Percentiles rank a stretch among this genome's conserved stretches.
phyloP scores from a whole-genome alignment of 2,113 vertebrate genomes.

The Clarias magur region DNA sequence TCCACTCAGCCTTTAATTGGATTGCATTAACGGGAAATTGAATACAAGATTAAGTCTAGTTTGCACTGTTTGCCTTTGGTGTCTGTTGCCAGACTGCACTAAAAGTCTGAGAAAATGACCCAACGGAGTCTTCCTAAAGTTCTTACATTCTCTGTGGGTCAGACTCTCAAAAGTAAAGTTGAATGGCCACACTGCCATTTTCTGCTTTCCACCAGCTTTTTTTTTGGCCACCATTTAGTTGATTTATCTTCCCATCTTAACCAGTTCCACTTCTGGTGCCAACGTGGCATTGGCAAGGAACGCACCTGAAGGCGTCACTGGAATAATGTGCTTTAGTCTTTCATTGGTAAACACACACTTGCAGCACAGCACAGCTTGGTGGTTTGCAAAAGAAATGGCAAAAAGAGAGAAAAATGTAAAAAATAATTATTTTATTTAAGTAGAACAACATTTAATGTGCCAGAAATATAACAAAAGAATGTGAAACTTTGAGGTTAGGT shows the following conservation, averaged over 20 bases:
- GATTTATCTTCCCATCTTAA: background rate
- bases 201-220: background rate
- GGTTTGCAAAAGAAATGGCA: background rate
- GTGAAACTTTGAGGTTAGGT: no score
- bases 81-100: background rate
- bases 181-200: background rate
- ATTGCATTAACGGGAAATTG: conserved; percentile 25
- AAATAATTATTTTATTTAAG: background rate
- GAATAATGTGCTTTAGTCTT: background rate
- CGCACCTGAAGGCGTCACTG: background rate
- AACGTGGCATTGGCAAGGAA: background rate
- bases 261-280: background rate
- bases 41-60: conserved; percentile 24
- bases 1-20: conserved; percentile 23
- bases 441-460: no score
- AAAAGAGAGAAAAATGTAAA: background rate
- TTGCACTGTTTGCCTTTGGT: conserved; percentile 4
- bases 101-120: background rate
- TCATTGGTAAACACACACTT: background rate
- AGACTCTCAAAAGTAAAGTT: background rate
- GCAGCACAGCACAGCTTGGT: background rate
- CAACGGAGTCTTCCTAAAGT: background rate
- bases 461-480: no score
- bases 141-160: background rate
- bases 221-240: background rate